These are phyloP conservation scores for Oxyura jamaicensis DNA, from an alignment of 2,113 vertebrate genomes.

Conservation along the genomic window DNA sequence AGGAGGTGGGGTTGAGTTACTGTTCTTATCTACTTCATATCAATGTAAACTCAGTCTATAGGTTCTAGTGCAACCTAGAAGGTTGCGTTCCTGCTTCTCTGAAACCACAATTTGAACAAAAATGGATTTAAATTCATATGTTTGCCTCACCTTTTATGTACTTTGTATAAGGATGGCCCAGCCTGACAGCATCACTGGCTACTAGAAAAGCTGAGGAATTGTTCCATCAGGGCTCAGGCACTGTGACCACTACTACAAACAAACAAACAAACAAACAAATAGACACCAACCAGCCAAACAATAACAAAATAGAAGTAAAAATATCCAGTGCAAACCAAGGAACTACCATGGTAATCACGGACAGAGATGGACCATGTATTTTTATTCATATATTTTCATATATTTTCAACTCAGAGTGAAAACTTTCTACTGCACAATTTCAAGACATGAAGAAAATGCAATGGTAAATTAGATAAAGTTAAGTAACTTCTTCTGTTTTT, in stretches of 20 bases:
- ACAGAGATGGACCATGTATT: background rate
- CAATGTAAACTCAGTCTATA: accelerated
- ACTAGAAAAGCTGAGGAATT: background rate
- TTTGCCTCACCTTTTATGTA: background rate
- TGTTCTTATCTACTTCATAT: background rate
- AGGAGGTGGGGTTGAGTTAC: background rate
- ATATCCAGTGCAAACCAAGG: background rate
- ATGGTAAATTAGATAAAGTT: background rate
- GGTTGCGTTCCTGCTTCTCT: background rate
- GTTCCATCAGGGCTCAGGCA: background rate
- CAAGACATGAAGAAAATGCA: background rate
- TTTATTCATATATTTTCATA: too few species aligned
- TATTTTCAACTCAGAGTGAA: background rate
- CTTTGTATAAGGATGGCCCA: background rate
- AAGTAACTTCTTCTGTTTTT: background rate
- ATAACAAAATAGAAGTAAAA: background rate
- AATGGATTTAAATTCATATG: background rate
- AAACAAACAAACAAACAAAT: background rate
- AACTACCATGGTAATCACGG: background rate
- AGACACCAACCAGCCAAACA: background rate
- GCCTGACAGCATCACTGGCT: background rate
- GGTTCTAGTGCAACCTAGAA: background rate
- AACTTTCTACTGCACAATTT: background rate
- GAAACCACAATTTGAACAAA: background rate
- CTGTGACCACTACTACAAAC: background rate